Percentiles rank a stretch among this genome's conserved stretches.
Evolutionary conservation across 2,888 invertebrate species (phyloP).

Genomic region (Diogma glabrata): DNA sequence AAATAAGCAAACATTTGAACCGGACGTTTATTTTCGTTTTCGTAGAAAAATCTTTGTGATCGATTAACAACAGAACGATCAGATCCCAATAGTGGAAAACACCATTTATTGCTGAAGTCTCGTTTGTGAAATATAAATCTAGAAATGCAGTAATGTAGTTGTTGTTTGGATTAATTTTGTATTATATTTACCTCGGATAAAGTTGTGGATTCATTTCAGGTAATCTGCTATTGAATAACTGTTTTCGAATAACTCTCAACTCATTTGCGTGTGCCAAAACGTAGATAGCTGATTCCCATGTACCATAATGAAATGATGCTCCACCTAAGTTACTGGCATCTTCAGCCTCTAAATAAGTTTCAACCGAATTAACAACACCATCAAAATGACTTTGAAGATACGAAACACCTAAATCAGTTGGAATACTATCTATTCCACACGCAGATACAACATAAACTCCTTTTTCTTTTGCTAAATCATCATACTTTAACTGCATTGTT

Average conservation of each 20-base stretch:
- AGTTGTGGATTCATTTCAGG: constrained; percentile 47
- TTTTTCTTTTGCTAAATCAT: constrained; percentile 52
- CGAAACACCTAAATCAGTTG: constrained; percentile 65
- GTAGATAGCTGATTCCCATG: constrained; percentile 71
- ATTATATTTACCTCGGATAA: too few relatives aligned
- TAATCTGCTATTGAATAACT: constrained; percentile 47
- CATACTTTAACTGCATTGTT: constrained; percentile 61
- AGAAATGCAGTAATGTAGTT: too few relatives aligned
- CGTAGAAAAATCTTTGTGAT: constrained; percentile 57
- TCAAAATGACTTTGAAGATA: constrained; percentile 57
- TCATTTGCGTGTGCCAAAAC: constrained; percentile 49
- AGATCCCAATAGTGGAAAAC: constrained; percentile 60
- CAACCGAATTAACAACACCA: constrained; percentile 60
- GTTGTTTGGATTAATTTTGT: too few relatives aligned
- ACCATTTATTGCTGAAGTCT: constrained; percentile 38
- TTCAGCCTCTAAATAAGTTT: constrained; percentile 44
- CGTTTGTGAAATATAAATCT: constrained; percentile 23
- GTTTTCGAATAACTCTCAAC: constrained; percentile 45
- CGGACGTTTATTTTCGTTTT: constrained; percentile 51
- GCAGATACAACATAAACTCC: constrained; percentile 69
- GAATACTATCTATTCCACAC: constrained; percentile 81
- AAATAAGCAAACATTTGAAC: constrained; percentile 57
- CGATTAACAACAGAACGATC: constrained; percentile 62
- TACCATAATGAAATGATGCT: constrained; percentile 55
- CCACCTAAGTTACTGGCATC: constrained; percentile 27